These are phyloP conservation scores for Hormiphora californensis DNA, from an alignment of 37 sponge, comb jelly and placozoan species.

Conservation along the genomic window DNA sequence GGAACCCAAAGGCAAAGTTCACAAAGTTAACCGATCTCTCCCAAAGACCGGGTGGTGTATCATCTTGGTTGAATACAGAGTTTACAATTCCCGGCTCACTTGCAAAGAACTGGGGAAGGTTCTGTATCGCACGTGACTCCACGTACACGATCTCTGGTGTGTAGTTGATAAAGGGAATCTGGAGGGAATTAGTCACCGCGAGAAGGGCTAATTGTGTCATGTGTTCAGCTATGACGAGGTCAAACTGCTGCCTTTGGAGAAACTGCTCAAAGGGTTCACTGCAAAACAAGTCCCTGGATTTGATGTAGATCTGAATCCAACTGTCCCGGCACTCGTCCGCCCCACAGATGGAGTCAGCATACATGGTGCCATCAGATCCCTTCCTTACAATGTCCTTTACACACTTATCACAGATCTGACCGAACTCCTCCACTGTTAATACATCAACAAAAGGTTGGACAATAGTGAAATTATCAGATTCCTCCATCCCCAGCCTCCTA, in stretches of 20 bases:
- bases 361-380: no score
- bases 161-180: neutral
- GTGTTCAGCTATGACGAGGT: constrained; percentile 10
- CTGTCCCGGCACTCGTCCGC: neutral
- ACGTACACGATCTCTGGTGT: neutral
- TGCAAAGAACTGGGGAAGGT: constrained; percentile 24
- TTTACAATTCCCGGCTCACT: constrained; percentile 19
- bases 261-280: neutral
- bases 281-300: neutral
- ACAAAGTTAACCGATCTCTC: neutral
- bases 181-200: neutral
- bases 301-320: neutral
- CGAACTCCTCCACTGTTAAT: neutral
- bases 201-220: neutral
- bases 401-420: neutral
- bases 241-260: neutral
- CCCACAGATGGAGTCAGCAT: neutral
- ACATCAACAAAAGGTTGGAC: neutral
- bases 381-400: no score
- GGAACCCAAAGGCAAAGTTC: neutral
- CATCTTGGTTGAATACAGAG: neutral
- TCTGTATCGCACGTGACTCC: neutral
- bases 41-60: constrained; percentile 15
- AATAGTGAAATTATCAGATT: constrained; percentile 9
- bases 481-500: neutral